These are phyloP conservation scores for Uropsilus gracilis DNA, from an alignment of 2,113 vertebrate genomes.

Conservation along the genomic window DNA sequence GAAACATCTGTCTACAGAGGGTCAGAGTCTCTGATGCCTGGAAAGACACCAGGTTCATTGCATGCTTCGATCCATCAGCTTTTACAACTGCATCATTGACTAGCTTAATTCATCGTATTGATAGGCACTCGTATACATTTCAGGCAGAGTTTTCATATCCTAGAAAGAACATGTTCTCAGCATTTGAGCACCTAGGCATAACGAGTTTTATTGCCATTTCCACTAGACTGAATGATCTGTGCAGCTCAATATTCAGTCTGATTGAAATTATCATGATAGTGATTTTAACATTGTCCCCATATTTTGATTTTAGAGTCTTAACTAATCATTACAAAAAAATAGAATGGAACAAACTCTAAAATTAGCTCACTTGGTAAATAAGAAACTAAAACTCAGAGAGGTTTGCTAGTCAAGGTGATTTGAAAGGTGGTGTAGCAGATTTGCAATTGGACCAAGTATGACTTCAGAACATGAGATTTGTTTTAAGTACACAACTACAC, in stretches of 20 bases:
- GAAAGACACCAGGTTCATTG: not conserved
- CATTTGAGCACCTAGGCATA: not conserved
- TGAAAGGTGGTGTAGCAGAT: not conserved
- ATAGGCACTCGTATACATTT: not conserved
- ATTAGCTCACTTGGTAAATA: not conserved
- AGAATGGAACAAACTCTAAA: not conserved
- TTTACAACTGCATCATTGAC: not conserved
- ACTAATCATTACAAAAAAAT: not conserved
- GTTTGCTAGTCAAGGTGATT: not conserved
- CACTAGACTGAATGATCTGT: not conserved
- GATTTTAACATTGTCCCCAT: not conserved
- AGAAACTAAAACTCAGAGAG: not conserved
- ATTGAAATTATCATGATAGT: not conserved
- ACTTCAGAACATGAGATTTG: not conserved
- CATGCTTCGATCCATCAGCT: not conserved
- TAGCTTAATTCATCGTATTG: not conserved
- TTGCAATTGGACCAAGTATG: not conserved
- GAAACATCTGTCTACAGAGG: not conserved
- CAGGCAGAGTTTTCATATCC: not conserved
- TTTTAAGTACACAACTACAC: not conserved
- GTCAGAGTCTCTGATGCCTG: not conserved
- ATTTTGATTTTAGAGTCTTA: not conserved
- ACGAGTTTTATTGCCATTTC: not conserved
- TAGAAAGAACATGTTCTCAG: not conserved
- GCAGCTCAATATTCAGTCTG: not conserved